Evolutionary conservation across 2,888 invertebrate genomes (phyloP).

Genomic region (Prenolepis imparis): DNA sequence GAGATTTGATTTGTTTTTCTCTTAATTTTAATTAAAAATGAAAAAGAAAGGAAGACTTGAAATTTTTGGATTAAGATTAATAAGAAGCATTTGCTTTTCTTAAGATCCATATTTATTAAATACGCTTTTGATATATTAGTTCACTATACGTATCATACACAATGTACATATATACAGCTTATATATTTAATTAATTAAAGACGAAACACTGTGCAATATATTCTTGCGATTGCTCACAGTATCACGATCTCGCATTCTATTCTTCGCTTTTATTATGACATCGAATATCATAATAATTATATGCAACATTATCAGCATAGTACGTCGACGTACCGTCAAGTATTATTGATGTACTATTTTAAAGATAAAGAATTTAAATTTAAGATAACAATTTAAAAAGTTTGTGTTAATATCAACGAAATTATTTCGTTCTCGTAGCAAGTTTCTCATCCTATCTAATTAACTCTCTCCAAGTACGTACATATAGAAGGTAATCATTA

Average conservation of each 20-base stretch:
- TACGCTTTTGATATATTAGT: constrained; percentile 83
- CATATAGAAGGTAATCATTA: constrained; percentile 1
- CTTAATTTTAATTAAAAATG: not conserved
- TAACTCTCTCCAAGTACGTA: not conserved
- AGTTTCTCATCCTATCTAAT: not conserved
- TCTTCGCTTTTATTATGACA: constrained; percentile 1
- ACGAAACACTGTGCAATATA: constrained; percentile 71
- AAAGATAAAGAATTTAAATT: constrained; percentile 20
- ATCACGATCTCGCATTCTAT: constrained; percentile 29
- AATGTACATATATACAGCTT: constrained; percentile 86
- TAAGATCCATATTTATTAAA: constrained; percentile 80
- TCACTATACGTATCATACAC: constrained; percentile 83
- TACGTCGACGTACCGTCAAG: constrained; percentile 1
- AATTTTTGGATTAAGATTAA: not conserved
- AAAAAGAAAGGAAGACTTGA: not conserved
- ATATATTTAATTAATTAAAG: constrained; percentile 69
- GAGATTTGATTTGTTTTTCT: not conserved
- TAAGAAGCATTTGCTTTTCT: constrained; percentile 30
- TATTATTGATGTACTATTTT: not conserved
- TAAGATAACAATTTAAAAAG: constrained; percentile 31
- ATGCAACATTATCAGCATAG: constrained; percentile 8
- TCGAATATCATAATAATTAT: not conserved
- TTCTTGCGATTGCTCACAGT: constrained; percentile 50
- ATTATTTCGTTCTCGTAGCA: not conserved
- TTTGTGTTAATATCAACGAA: constrained; percentile 30